Evolutionary conservation across 2,888 invertebrate genomes (phyloP), one percentile per base, ranked within the genome.

Genomic region (Folsomia manolachei): DNA sequence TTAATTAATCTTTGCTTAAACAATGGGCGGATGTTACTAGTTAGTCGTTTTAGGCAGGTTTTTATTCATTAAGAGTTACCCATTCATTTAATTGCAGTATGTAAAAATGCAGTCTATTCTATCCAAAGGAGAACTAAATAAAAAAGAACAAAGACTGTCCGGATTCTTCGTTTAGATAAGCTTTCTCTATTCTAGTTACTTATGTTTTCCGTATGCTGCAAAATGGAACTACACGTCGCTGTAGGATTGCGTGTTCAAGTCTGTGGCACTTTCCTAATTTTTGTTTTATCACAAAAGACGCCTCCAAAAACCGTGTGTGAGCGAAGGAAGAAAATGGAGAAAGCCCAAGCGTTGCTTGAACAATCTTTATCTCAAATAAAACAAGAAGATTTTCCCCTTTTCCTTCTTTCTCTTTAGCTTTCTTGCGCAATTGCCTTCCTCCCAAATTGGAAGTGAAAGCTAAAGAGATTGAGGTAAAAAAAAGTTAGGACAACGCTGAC

Each of bases 391-490:
- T 25, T 60, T n/a, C 24, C 62, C n/a, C n/a, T n/a, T n/a, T n/a
- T n/a, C n/a, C n/a, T 23, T 62, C 62, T 24, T 19, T 62, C 27
- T 63, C 27, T 63, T 56, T 19, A 63, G 25, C n/a, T n/a, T 62
- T 62, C 19, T 62, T 14, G 18, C 19, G 7, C 7, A 39, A 39
- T 14, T 18, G 11, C 56, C 19, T 19, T 21, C 27, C n/a, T 63
- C 27, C 63, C 27, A 63, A 63, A 63, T 63, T 63, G 27, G 63
- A 27, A 27, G 63, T 63, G 27, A 63, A 63, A 26, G 63, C n/a
- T 63, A 27, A 7, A 63, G 26, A 63, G 24, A 26, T 18, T 14
- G 39, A 39, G 4, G 39, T 39, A 14, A 9, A 39, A 14, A 39
- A 39, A 39, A 39, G 14, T 39, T 39, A n/a, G n/a, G n/a, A n/a